Percentiles rank a stretch among this genome's conserved stretches.
phyloP scores from a whole-genome alignment of 1,140 invertebrate genomes.

The Leptinotarsa lineolata region DNA sequence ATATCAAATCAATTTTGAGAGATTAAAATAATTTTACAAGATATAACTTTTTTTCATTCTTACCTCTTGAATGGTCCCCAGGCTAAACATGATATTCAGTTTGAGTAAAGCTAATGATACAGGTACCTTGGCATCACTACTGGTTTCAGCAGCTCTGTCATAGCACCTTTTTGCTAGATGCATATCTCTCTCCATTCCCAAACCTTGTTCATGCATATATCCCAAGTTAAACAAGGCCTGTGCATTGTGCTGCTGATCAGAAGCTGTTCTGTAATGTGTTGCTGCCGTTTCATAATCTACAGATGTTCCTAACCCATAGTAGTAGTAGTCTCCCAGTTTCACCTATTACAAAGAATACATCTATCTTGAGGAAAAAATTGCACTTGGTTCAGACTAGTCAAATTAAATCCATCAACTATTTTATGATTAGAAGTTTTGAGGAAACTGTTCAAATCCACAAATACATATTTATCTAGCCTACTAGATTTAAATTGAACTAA shows the following conservation, averaged over 20 bases:
- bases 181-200: conserved; percentile 82
- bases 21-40: conserved; percentile 8
- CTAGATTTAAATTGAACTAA: too few species aligned
- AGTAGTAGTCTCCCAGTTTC: conserved; percentile 98
- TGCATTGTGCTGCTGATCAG: conserved; percentile 93
- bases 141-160: conserved; percentile 94
- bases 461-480: too few species aligned
- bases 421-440: too few species aligned
- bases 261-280: conserved; percentile 87
- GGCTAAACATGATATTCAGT: conserved; percentile 77
- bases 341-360: conserved; percentile 61
- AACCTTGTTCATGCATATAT: conserved; percentile 98
- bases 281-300: conserved; percentile 93
- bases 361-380: too few species aligned
- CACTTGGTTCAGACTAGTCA: too few species aligned
- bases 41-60: conserved; percentile 38
- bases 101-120: conserved; percentile 91
- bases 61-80: conserved; percentile 75
- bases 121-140: conserved; percentile 91
- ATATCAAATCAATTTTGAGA: background rate
- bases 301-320: conserved; percentile 91
- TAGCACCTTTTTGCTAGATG: conserved; percentile 91
- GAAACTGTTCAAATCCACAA: too few species aligned
- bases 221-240: conserved; percentile 99
- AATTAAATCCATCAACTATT: too few species aligned